Percentiles rank a stretch among this genome's conserved stretches.
phyloP scores from a whole-genome alignment of 2,797 vertebrate species.

The Cyprinodon diabolis region DNA sequence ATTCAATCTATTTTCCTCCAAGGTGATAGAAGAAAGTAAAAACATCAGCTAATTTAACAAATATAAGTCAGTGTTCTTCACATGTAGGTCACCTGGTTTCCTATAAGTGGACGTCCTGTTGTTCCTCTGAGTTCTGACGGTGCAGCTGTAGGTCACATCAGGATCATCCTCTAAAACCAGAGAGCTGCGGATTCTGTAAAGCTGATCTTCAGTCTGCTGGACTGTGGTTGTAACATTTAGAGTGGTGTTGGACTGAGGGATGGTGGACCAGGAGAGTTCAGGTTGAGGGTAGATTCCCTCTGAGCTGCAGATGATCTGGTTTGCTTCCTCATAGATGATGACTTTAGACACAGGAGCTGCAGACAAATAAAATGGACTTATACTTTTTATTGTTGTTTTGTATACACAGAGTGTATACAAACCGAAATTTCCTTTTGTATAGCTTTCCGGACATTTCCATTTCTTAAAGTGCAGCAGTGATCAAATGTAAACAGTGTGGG shows the following conservation, averaged over 20 bases:
- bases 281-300: too few relatives aligned
- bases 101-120: too few relatives aligned
- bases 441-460: too few relatives aligned
- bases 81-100: background rate
- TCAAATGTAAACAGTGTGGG: too few relatives aligned
- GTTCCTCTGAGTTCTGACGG: conserved; percentile 11
- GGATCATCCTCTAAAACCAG: background rate
- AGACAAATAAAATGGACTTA: background rate
- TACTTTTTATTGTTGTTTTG: too few relatives aligned
- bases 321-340: conserved; percentile 13
- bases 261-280: too few relatives aligned
- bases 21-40: background rate
- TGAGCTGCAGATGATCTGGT: conserved; percentile 39
- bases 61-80: background rate
- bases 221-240: too few relatives aligned
- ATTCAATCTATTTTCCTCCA: background rate
- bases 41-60: background rate
- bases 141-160: conserved; percentile 46
- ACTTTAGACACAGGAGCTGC: conserved; percentile 18
- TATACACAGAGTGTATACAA: too few relatives aligned
- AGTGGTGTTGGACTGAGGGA: too few relatives aligned
- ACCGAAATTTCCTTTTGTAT: too few relatives aligned
- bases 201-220: too few relatives aligned
- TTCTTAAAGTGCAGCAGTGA: too few relatives aligned
- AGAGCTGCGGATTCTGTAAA: conserved; percentile 16